phyloP scores from a whole-genome alignment of 2,113 vertebrate genomes.

The Aramus guarauna region DNA sequence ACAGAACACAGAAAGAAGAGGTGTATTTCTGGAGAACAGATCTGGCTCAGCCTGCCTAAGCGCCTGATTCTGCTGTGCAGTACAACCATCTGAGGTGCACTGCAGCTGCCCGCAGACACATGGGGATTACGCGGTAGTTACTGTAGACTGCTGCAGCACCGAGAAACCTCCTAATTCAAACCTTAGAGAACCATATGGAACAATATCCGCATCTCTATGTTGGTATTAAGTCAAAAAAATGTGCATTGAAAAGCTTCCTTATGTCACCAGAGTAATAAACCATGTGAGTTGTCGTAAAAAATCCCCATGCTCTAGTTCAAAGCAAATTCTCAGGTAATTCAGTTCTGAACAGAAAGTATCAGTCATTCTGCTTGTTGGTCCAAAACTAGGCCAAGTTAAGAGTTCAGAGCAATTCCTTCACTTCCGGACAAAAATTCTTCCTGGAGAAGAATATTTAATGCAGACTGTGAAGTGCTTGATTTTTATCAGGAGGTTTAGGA shows the following conservation, averaged over 20 bases:
- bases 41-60: neutral
- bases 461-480: neutral
- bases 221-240: neutral
- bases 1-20: neutral
- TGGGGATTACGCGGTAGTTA: accelerated
- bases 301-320: neutral
- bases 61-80: accelerated
- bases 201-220: neutral
- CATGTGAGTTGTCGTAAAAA: neutral
- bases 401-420: neutral
- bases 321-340: neutral
- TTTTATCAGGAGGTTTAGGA: neutral
- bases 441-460: neutral
- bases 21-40: neutral
- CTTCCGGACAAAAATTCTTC: neutral
- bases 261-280: neutral
- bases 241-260: neutral
- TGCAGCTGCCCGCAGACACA: neutral
- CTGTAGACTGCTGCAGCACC: neutral
- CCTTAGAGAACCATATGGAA: neutral
- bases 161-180: neutral
- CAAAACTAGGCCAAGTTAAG: neutral
- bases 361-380: neutral
- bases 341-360: neutral
- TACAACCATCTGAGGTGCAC: neutral